Conservation (phyloP, 2,888 invertebrate genomes). For the Lasioglossum calceatum region DNA sequence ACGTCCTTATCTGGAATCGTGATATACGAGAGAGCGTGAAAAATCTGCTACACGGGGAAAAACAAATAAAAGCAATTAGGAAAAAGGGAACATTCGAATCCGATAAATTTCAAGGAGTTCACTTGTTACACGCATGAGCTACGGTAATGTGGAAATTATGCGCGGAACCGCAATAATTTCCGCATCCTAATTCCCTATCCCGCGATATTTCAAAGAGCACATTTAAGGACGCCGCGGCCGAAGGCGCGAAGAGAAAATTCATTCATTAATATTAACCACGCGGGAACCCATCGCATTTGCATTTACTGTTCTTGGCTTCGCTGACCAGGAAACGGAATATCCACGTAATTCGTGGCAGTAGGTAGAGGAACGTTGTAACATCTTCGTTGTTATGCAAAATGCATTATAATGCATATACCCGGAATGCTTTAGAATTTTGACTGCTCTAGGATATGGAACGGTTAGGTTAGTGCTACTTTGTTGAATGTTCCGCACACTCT, state of each 20-base stretch:
- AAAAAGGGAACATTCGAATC: background rate
- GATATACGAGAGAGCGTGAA: background rate
- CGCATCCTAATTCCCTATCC: slow-evolving; percentile 42
- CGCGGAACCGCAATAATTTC: slow-evolving; percentile 42
- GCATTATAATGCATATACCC: slow-evolving; percentile 43
- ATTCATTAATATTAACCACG: slow-evolving; percentile 66
- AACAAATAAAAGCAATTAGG: slow-evolving; percentile 10
- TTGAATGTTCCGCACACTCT: background rate
- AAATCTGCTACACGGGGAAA: background rate
- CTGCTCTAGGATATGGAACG: background rate
- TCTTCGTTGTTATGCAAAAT: slow-evolving; percentile 51
- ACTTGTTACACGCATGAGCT: slow-evolving; percentile 35
- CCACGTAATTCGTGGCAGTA: slow-evolving; percentile 64
- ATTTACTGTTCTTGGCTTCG: slow-evolving; percentile 62
- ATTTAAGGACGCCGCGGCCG: slow-evolving; percentile 39
- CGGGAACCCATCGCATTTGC: slow-evolving; percentile 62
- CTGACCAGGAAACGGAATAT: slow-evolving; percentile 68
- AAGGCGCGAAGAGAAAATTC: slow-evolving; percentile 66
- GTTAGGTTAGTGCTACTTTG: background rate
- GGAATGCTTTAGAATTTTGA: slow-evolving; percentile 7
- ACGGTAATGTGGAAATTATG: slow-evolving; percentile 41
- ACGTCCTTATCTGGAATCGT: slow-evolving; percentile 8
- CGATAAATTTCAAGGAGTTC: slow-evolving; percentile 23
- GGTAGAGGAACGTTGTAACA: slow-evolving; percentile 47
- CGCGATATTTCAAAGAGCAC: slow-evolving; percentile 35